These are phyloP conservation scores for Subanguina moxae DNA, from an alignment of 1,140 invertebrate genomes.

Conservation along the genomic window DNA sequence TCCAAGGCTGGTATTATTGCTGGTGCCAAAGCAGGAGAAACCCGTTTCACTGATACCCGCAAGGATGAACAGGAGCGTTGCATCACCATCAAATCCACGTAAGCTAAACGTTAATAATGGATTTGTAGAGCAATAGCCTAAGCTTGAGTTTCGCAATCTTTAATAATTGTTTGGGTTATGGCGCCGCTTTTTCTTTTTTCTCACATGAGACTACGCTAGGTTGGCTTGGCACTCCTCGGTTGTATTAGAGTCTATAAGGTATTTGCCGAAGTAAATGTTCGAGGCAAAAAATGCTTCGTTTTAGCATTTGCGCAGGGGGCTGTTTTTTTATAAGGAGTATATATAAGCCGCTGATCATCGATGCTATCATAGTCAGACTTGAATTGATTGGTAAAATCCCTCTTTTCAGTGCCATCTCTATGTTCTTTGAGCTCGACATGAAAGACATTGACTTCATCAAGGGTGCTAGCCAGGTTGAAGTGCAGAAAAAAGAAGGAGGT, in stretches of 20 bases:
- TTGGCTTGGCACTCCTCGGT: no score
- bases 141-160: no score
- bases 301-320: no score
- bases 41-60: constrained; percentile 77
- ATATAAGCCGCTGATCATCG: no score
- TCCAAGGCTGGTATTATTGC: constrained; percentile 68
- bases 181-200: no score
- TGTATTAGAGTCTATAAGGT: no score
- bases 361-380: constrained; percentile 1
- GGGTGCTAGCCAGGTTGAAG: constrained; percentile 66
- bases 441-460: constrained; percentile 69
- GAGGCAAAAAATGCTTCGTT: no score
- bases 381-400: not conserved
- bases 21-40: constrained; percentile 91
- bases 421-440: constrained; percentile 90
- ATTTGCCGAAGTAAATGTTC: no score
- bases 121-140: no score
- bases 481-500: constrained; percentile 73
- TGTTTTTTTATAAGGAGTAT: no score
- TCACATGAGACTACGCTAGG: no score
- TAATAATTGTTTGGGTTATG: no score
- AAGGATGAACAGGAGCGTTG: constrained; percentile 79
- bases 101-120: constrained; percentile 62
- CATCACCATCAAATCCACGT: constrained; percentile 99
- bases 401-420: constrained; percentile 81